Conservation (phyloP, 1,140 invertebrate species). For the Paramacrobiotus metropolitanus region DNA sequence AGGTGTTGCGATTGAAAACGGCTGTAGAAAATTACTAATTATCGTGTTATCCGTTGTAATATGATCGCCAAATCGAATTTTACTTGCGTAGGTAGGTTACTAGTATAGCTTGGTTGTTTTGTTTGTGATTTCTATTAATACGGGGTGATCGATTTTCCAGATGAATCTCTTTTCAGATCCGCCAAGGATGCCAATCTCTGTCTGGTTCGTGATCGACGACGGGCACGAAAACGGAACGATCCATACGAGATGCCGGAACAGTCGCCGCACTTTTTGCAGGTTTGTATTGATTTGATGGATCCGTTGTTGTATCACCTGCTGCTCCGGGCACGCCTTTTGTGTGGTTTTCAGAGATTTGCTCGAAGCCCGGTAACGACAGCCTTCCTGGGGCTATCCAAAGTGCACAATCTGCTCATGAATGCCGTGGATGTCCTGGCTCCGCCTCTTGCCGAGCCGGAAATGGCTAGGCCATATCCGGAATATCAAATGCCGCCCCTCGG, state of each 20-base stretch:
- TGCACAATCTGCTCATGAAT: not conserved
- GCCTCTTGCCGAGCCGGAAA: not conserved
- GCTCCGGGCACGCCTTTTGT: too few species aligned
- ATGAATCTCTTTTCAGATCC: not conserved
- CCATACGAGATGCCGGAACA: not conserved
- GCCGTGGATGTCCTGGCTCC: not conserved
- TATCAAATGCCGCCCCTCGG: not conserved
- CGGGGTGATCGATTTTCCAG: too few species aligned
- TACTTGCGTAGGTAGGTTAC: too few species aligned
- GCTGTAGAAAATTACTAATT: too few species aligned
- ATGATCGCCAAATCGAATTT: too few species aligned
- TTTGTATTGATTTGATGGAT: too few species aligned
- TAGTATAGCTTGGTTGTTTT: too few species aligned
- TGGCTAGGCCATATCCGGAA: not conserved
- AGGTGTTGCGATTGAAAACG: too few species aligned
- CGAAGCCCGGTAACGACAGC: not conserved
- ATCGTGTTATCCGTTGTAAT: too few species aligned
- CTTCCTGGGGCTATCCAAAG: constrained; percentile 1
- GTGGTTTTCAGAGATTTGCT: not conserved
- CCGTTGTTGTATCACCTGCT: too few species aligned
- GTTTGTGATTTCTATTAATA: too few species aligned
- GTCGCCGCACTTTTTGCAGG: constrained; percentile 3
- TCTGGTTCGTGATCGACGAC: not conserved
- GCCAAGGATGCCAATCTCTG: not conserved
- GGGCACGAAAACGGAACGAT: not conserved